Evolutionary conservation across 2,113 vertebrate genomes (phyloP).

Genomic region (Rhadina sibilatrix): DNA sequence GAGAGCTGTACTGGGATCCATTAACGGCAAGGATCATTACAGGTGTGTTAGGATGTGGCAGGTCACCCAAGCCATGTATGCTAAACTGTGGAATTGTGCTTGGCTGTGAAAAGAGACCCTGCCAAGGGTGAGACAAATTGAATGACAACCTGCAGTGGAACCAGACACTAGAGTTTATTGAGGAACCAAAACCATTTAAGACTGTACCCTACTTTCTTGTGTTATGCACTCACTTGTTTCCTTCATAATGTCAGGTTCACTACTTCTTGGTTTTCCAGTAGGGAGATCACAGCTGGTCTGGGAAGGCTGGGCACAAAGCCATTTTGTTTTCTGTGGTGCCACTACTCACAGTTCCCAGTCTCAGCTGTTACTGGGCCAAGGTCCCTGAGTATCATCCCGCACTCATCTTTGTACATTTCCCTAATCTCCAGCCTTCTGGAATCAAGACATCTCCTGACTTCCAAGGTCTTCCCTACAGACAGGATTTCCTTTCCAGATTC

Average conservation of each 20-base stretch:
- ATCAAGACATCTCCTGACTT: background rate
- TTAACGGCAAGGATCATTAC: background rate
- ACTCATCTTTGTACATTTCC: background rate
- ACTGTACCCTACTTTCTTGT: background rate
- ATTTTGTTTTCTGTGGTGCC: background rate
- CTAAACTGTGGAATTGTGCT: background rate
- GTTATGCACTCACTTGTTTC: background rate
- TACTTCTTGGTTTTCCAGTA: background rate
- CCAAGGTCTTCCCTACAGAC: background rate
- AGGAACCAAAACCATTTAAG: background rate
- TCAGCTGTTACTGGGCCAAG: background rate
- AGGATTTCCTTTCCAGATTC: background rate
- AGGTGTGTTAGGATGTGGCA: background rate
- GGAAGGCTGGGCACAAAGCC: background rate
- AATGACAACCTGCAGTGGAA: fast-evolving
- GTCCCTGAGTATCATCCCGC: background rate
- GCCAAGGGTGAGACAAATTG: background rate
- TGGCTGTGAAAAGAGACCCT: background rate
- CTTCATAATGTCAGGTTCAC: background rate
- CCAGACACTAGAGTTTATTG: background rate
- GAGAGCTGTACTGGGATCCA: background rate
- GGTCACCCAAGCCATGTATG: background rate
- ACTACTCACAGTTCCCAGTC: background rate
- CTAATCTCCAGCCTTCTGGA: background rate
- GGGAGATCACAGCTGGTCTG: background rate